These are phyloP conservation scores for Agapornis canus DNA, from an alignment of 2,797 vertebrate species.

Conservation along the genomic window DNA sequence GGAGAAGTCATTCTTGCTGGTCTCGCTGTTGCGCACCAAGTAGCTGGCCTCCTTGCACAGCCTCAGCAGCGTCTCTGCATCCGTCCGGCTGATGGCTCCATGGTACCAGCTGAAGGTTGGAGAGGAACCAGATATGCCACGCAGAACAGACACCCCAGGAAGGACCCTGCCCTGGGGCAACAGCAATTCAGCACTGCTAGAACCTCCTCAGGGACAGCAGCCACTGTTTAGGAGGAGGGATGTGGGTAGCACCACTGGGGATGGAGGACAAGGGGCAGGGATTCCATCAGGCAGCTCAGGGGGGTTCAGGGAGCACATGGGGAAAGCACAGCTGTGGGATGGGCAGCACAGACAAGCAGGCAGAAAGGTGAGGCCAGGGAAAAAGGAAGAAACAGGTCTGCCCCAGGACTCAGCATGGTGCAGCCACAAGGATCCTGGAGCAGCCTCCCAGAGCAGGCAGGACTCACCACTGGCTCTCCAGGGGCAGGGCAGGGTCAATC, in stretches of 20 bases:
- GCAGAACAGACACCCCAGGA: accelerated
- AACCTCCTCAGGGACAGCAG: neutral
- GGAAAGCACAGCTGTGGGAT: accelerated
- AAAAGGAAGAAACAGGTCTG: neutral
- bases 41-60: conserved; percentile 98
- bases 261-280: neutral
- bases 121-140: neutral
- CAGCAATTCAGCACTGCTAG: accelerated
- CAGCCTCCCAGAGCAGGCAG: neutral
- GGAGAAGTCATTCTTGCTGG: conserved; percentile 98
- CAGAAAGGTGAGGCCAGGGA: neutral
- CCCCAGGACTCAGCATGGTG: accelerated
- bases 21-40: conserved; percentile 98
- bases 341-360: neutral
- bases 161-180: neutral
- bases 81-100: conserved; percentile 94
- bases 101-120: conserved; percentile 91
- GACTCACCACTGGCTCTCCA: conserved; percentile 98
- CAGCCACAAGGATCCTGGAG: neutral
- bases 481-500: conserved; percentile 89
- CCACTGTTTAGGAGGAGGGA: neutral
- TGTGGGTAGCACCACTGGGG: accelerated
- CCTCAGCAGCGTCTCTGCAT: conserved; percentile 92
- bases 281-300: accelerated
- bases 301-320: neutral